phyloP scores from a whole-genome alignment of 2,797 vertebrate genomes.

The Monodelphis domestica region DNA sequence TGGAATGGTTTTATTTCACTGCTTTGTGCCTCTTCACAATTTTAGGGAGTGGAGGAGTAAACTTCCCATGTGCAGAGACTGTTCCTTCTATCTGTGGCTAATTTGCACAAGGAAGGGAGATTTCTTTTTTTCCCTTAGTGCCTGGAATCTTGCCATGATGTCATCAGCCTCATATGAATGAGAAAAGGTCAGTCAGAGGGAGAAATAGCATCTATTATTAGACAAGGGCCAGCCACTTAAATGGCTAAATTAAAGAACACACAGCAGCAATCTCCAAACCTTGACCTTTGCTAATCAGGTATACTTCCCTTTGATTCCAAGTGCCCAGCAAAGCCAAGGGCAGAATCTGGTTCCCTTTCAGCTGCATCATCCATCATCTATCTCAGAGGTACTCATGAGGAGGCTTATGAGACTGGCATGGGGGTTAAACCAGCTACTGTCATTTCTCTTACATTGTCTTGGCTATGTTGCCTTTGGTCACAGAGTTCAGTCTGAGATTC shows the following conservation, averaged over 20 bases:
- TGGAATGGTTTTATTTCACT: constrained; percentile 17
- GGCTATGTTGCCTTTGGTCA: constrained; percentile 37
- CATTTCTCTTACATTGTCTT: constrained; percentile 47
- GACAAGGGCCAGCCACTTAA: constrained; percentile 63
- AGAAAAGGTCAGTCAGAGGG: constrained; percentile 76
- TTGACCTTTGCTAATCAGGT: constrained; percentile 21
- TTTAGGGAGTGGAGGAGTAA: constrained; percentile 52
- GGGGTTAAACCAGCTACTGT: constrained; percentile 16
- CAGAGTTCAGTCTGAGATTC: constrained; percentile 46
- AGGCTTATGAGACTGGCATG: constrained; percentile 13
- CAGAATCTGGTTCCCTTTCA: constrained; percentile 6
- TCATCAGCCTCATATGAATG: constrained; percentile 71
- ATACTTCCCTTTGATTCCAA: constrained; percentile 37
- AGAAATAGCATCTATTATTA: constrained; percentile 64
- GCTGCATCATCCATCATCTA: constrained; percentile 23
- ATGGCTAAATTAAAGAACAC: constrained; percentile 60
- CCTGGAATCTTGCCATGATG: constrained; percentile 75
- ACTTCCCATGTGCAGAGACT: neutral
- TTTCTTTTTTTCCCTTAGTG: constrained; percentile 59
- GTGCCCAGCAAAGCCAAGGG: neutral
- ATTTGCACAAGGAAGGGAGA: constrained; percentile 75
- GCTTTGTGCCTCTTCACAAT: neutral
- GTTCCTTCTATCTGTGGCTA: constrained; percentile 63
- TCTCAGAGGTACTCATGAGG: constrained; percentile 54
- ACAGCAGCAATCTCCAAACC: constrained; percentile 43